Evolutionary conservation across 2,797 vertebrate genomes (phyloP).

Genomic region (Betta splendens): DNA sequence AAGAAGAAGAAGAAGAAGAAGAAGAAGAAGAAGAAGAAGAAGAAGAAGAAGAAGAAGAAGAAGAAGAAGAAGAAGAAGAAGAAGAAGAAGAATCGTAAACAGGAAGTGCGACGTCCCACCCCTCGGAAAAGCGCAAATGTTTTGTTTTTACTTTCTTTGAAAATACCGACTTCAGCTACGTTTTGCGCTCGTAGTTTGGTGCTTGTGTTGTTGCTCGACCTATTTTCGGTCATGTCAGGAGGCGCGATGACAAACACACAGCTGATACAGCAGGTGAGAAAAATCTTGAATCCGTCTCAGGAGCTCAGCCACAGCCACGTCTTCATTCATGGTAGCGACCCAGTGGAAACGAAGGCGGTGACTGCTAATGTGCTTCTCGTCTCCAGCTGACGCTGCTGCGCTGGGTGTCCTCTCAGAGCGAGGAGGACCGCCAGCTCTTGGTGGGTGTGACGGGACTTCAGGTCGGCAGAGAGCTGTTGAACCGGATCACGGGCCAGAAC

Average conservation of each 20-base stretch:
- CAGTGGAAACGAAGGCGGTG: too few species aligned
- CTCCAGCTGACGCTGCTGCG: constrained; percentile 76
- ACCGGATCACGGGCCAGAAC: constrained; percentile 71
- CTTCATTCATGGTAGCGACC: too few species aligned
- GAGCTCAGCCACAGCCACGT: too few species aligned
- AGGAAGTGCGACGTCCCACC: constrained; percentile 24
- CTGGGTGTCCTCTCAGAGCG: constrained; percentile 75
- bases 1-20: too few species aligned
- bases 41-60: too few species aligned
- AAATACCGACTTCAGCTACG: not conserved
- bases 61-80: too few species aligned
- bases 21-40: too few species aligned
- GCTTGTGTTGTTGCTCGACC: not conserved
- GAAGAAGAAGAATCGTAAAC: constrained; percentile 44
- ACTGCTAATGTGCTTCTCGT: too few species aligned
- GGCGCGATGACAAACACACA: constrained; percentile 67
- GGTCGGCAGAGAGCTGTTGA: constrained; percentile 72
- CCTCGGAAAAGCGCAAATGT: fast-evolving
- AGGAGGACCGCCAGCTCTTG: constrained; percentile 60
- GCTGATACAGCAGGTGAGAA: constrained; percentile 74
- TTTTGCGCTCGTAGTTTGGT: fast-evolving
- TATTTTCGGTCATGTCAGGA: constrained; percentile 55
- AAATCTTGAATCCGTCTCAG: too few species aligned
- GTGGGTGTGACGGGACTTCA: constrained; percentile 71
- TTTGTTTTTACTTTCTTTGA: not conserved